Percentiles rank a stretch among this genome's conserved stretches.
Evolutionary conservation across 92 coral and sea anemone genomes (phyloP).

Genomic region (Porites lobata): DNA sequence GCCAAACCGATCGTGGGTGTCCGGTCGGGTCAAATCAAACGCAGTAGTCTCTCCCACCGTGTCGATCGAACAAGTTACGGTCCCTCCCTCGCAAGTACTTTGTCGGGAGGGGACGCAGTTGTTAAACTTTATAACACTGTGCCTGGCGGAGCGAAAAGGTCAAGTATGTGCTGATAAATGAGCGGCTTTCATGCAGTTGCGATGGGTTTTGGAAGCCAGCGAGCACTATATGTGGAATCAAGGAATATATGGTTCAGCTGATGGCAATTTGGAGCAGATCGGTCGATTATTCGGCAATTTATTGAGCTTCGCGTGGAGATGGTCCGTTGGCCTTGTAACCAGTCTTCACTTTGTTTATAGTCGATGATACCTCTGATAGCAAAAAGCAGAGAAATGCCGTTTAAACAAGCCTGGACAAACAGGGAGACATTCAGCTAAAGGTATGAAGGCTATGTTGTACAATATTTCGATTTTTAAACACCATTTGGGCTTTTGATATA

Average conservation of each 20-base stretch:
- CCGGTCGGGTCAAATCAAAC: no score
- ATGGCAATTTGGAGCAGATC: no score
- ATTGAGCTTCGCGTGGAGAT: constrained; percentile 11
- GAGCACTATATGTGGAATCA: constrained; percentile 1
- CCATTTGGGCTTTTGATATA: neutral
- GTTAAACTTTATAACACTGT: no score
- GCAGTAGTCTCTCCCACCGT: no score
- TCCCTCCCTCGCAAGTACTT: no score
- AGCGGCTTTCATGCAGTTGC: neutral
- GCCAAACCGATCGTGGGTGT: no score
- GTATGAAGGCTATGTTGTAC: no score
- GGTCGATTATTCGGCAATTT: neutral
- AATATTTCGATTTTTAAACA: no score
- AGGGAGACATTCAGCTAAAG: neutral
- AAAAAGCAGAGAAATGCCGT: neutral
- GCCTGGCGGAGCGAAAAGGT: neutral
- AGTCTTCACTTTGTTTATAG: constrained; percentile 2
- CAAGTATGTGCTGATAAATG: constrained; percentile 4
- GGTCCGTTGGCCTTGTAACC: constrained; percentile 14
- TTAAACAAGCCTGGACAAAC: neutral
- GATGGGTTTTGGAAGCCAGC: constrained; percentile 3
- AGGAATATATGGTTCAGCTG: neutral
- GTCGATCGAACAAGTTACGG: no score
- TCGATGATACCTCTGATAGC: neutral
- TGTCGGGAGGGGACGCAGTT: no score